These are phyloP conservation scores for Nomada fabriciana DNA, from an alignment of 2,888 invertebrate genomes.

Conservation along the genomic window DNA sequence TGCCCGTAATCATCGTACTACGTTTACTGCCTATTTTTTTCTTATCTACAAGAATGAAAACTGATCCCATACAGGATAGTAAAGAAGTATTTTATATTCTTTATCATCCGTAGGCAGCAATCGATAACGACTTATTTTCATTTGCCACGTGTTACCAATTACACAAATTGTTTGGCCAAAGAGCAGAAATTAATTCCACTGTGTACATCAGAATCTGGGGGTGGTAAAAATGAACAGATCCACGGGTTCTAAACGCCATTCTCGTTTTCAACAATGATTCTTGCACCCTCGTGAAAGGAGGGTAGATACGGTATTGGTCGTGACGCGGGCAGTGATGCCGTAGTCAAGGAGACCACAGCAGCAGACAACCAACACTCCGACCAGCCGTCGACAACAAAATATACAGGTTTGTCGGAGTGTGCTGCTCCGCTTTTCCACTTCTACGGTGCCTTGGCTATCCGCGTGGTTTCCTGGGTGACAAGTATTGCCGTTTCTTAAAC, in stretches of 20 bases:
- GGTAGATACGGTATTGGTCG: constrained; percentile 59
- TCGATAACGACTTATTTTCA: too few species aligned
- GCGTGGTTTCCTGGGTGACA: constrained; percentile 80
- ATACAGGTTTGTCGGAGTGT: constrained; percentile 72
- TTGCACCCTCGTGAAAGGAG: background rate
- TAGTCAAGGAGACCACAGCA: constrained; percentile 84
- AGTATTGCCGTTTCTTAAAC: constrained; percentile 55
- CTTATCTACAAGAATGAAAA: too few species aligned
- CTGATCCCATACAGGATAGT: too few species aligned
- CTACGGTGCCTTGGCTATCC: constrained; percentile 63
- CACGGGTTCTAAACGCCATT: too few species aligned
- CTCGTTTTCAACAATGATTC: background rate
- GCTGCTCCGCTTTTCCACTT: constrained; percentile 68
- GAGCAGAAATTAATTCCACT: too few species aligned
- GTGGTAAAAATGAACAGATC: too few species aligned
- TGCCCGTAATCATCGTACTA: background rate
- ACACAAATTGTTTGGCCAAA: too few species aligned
- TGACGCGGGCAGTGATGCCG: constrained; percentile 82
- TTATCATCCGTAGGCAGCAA: too few species aligned
- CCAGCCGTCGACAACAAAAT: constrained; percentile 78
- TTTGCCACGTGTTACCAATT: too few species aligned
- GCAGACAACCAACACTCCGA: constrained; percentile 82
- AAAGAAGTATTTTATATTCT: too few species aligned
- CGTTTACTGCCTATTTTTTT: too few species aligned
- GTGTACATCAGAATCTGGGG: too few species aligned